Evolutionary conservation across 1,140 invertebrate genomes (phyloP).

Genomic region (Drosophila ambigua): DNA sequence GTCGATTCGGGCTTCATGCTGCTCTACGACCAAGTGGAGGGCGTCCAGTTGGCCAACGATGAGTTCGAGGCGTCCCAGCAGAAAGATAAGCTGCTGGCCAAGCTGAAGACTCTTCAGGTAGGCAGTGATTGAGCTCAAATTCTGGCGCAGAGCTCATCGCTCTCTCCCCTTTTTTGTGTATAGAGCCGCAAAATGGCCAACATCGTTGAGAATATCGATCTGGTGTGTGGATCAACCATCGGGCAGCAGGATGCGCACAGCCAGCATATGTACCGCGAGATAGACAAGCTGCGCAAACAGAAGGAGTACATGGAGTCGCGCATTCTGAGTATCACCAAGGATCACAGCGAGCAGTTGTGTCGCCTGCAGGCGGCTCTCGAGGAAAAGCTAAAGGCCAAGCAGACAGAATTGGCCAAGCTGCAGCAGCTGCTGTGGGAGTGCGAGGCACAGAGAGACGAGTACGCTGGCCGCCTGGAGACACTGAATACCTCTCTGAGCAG

Average conservation of each 20-base stretch:
- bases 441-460: neutral
- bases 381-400: neutral
- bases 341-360: neutral
- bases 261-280: neutral
- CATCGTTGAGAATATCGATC: slow-evolving; percentile 1
- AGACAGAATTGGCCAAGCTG: neutral
- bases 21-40: slow-evolving; percentile 16
- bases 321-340: neutral
- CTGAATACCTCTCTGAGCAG: neutral
- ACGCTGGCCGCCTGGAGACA: neutral
- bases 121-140: too few relatives aligned
- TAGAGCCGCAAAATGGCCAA: neutral
- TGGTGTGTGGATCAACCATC: neutral
- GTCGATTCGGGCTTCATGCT: slow-evolving; percentile 8
- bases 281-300: neutral
- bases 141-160: too few relatives aligned
- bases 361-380: neutral
- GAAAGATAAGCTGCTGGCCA: neutral
- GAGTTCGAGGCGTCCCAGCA: neutral
- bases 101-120: neutral
- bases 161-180: too few relatives aligned
- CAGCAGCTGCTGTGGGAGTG: neutral
- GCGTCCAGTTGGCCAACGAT: neutral
- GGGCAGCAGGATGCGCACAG: neutral
- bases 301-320: slow-evolving; percentile 1